These are phyloP conservation scores for Chaetogeoica ovagalla DNA, from an alignment of 2,888 invertebrate genomes.

Conservation along the genomic window DNA sequence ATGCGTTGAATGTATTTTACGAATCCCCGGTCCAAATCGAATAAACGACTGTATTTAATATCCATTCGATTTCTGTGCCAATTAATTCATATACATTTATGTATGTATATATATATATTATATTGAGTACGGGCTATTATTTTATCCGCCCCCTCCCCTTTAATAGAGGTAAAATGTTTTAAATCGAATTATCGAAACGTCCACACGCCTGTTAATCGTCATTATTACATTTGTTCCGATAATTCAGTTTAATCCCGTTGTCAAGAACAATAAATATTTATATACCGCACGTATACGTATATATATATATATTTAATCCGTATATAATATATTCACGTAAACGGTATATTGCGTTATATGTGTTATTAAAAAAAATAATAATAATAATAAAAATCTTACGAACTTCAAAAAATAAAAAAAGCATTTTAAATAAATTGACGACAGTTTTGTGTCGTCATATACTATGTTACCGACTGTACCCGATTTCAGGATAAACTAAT, in stretches of 20 bases:
- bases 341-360: too few relatives aligned
- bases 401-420: too few relatives aligned
- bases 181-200: conserved; percentile 34
- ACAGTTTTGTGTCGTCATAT: too few relatives aligned
- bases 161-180: conserved; percentile 42
- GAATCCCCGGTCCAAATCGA: conserved; percentile 18
- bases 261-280: conserved; percentile 7
- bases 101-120: too few relatives aligned
- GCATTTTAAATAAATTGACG: too few relatives aligned
- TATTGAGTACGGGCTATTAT: conserved; percentile 6
- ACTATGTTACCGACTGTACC: too few relatives aligned
- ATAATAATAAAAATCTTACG: too few relatives aligned
- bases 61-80: conserved; percentile 18
- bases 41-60: background rate
- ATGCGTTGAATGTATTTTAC: too few relatives aligned
- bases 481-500: too few relatives aligned
- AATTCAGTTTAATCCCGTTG: conserved; percentile 23
- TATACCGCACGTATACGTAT: background rate
- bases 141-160: conserved; percentile 26
- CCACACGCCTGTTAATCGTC: conserved; percentile 25
- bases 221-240: conserved; percentile 14
- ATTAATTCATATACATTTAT: background rate
- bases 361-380: too few relatives aligned
- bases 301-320: too few relatives aligned
- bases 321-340: too few relatives aligned